Evolutionary conservation across 2,888 invertebrate species (phyloP), one percentile per base, ranked within the genome.

Genomic region (Physocephala rufipes): DNA sequence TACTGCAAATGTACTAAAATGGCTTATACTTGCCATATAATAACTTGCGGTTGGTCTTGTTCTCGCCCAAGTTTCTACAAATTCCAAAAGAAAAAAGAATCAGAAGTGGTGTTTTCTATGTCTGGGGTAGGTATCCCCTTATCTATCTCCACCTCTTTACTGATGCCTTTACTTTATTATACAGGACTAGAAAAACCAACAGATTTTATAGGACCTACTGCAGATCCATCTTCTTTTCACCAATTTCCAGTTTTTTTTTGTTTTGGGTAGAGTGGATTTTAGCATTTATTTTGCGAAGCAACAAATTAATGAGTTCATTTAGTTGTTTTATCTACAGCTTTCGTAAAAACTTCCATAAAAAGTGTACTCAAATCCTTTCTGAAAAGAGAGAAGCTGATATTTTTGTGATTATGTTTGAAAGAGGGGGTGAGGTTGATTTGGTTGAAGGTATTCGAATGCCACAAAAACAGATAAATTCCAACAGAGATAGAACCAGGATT

Each of bases 301-400:
- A 75, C 76, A 75, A 76, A 77, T 77, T 77, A 77, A 77, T 76
- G 76, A 77, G 77, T 75, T 76, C 74, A 55, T 43, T 77, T 76
- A 76, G 74, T 74, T 68, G 30, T 36, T 53, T 15, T 19, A 12
- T n/a, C n/a, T n/a, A 71, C 69, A 74, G 67, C 71, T 71, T 64
- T 71, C 71, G 71, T 69, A 66, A 36, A 36, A 36, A 73, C 69
- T 69, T 24, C 69, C 68, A 64, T 73, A 73, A 73, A 73, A 73
- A 68, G 61, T 47, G 26, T 36, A 36, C 36, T 36, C 36, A 4
- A n/a, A n/a, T n/a, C n/a, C n/a, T n/a, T n/a, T n/a, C n/a, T n/a
- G n/a, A n/a, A n/a, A n/a, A n/a, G n/a, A 55, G 13, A 24, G 53
- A 55, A 19, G 21, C 21, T 12, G 1, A 12, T 55, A n/a, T 55